phyloP scores from a whole-genome alignment of 2,113 vertebrate species.

The Myodes glareolus region DNA sequence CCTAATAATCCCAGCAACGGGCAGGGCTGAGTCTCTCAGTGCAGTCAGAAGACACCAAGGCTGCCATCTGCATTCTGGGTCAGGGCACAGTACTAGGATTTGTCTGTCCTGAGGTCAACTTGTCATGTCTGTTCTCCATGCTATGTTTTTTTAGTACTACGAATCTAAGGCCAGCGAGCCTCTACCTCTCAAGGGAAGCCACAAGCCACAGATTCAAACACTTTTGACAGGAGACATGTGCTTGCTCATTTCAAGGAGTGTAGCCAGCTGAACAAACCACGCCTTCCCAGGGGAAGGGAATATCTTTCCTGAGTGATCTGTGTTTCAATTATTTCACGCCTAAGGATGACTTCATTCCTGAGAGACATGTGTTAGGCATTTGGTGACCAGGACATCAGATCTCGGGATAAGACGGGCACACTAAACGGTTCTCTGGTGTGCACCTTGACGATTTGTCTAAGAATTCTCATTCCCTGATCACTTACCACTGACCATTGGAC shows the following conservation, averaged over 20 bases:
- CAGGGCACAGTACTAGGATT: not conserved
- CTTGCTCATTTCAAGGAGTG: not conserved
- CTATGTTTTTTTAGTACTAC: not conserved
- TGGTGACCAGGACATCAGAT: not conserved
- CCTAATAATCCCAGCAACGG: not conserved
- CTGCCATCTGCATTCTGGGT: not conserved
- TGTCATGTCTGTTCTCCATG: not conserved
- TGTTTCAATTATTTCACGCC: not conserved
- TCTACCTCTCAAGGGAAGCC: not conserved
- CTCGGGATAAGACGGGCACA: not conserved
- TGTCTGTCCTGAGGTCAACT: not conserved
- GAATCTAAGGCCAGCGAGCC: not conserved
- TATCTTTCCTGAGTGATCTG: not conserved
- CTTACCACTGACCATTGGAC: not conserved
- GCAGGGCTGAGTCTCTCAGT: not conserved
- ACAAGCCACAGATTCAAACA: slow-evolving; percentile 14
- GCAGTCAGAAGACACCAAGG: not conserved
- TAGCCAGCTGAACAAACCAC: not conserved
- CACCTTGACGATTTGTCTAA: not conserved
- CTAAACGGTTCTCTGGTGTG: not conserved
- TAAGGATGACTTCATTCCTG: not conserved
- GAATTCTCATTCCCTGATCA: not conserved
- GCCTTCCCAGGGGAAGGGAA: not conserved
- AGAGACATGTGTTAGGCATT: not conserved
- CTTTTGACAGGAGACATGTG: not conserved